Evolutionary conservation across 35 echinoderm and acorn worm species (phyloP).

Genomic region (Anneissia japonica): DNA sequence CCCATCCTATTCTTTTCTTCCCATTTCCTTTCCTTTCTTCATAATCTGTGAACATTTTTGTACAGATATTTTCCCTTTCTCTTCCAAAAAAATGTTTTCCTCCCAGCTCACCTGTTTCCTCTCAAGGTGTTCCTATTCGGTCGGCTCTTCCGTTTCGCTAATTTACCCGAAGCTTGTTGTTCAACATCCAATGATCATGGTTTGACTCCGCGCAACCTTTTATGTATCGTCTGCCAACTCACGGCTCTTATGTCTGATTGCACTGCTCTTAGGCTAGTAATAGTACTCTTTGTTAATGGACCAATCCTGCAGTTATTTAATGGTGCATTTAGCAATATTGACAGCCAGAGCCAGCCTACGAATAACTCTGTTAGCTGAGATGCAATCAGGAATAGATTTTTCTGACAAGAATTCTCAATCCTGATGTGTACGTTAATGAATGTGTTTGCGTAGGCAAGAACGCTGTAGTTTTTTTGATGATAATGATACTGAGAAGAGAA

Average conservation of each 20-base stretch:
- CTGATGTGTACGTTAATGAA: not conserved
- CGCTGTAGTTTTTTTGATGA: no score
- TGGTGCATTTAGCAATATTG: not conserved
- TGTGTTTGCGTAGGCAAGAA: no score
- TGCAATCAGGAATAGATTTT: not conserved
- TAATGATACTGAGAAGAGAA: no score
- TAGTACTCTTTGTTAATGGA: not conserved
- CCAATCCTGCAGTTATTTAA: not conserved
- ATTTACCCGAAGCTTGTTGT: not conserved
- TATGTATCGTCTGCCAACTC: not conserved
- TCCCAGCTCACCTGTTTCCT: not conserved
- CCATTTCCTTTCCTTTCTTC: no score
- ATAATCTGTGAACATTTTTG: no score
- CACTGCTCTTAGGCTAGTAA: not conserved
- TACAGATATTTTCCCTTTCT: no score
- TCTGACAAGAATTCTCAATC: not conserved
- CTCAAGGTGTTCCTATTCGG: not conserved
- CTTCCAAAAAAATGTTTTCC: no score
- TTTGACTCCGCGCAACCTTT: not conserved
- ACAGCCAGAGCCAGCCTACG: not conserved
- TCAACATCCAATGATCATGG: not conserved
- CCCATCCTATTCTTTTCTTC: no score
- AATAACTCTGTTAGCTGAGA: not conserved
- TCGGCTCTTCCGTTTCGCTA: not conserved
- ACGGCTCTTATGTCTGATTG: not conserved